A percentile compares a stretch with the other conserved stretches of the same genome.
Evolutionary conservation across 2,113 vertebrate species (phyloP).

Genomic region (Corythoichthys intestinalis): DNA sequence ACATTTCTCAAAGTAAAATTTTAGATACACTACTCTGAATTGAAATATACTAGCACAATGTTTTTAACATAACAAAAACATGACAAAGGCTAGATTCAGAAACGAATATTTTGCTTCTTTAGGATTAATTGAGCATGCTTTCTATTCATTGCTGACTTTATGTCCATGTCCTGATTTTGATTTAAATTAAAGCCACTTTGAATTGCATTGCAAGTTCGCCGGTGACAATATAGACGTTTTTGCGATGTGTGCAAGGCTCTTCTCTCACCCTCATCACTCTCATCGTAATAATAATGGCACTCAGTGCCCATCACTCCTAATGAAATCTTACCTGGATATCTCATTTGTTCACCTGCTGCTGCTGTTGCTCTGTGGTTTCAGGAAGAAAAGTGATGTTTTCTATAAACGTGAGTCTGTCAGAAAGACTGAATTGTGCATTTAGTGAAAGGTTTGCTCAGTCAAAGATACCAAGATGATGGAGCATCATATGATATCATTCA

Average conservation of each 20-base stretch:
- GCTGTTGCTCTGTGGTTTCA: background rate
- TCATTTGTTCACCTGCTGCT: background rate
- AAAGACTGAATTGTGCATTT: background rate
- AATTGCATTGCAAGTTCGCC: background rate
- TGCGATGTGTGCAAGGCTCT: background rate
- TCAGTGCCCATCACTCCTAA: background rate
- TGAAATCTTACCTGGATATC: background rate
- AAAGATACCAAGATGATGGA: background rate
- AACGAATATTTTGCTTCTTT: background rate
- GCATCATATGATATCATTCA: background rate
- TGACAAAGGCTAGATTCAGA: background rate
- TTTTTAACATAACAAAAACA: background rate
- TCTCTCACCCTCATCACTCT: background rate
- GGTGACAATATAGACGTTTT: background rate
- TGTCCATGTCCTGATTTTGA: background rate
- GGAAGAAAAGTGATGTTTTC: conserved; percentile 4
- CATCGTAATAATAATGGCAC: background rate
- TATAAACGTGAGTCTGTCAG: background rate
- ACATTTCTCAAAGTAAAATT: background rate
- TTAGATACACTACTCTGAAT: background rate
- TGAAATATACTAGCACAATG: background rate
- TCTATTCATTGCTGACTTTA: background rate
- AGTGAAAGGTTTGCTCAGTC: background rate
- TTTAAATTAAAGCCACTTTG: background rate
- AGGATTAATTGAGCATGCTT: background rate